Percentiles rank a stretch among this genome's conserved stretches.
Evolutionary conservation across 1,140 invertebrate genomes (phyloP).

Genomic region (Orussus abietinus): DNA sequence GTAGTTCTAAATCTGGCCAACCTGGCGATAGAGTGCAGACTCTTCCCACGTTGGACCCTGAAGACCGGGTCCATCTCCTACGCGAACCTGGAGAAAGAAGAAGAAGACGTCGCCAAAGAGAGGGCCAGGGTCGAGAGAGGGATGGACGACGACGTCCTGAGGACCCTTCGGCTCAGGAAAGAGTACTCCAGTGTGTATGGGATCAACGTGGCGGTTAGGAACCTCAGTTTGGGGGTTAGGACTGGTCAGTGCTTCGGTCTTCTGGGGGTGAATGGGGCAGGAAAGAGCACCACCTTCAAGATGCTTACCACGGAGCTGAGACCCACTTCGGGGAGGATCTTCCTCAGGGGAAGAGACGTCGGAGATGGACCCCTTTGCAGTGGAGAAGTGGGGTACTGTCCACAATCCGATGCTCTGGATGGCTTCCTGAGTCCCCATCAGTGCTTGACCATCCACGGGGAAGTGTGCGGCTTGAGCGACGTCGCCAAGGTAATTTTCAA

Average conservation of each 20-base stretch:
- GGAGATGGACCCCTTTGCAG: constrained; percentile 44
- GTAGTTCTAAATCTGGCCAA: constrained; percentile 53
- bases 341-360: constrained; percentile 35
- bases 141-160: constrained; percentile 40
- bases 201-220: constrained; percentile 41
- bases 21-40: constrained; percentile 57
- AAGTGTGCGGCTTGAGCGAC: constrained; percentile 44
- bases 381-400: constrained; percentile 68
- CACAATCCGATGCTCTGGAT: constrained; percentile 79
- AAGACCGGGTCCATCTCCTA: constrained; percentile 31
- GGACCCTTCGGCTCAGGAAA: constrained; percentile 48
- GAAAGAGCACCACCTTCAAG: constrained; percentile 71
- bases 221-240: constrained; percentile 49
- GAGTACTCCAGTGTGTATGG: constrained; percentile 48
- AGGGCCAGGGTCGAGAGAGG: constrained; percentile 46
- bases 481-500: constrained; percentile 35
- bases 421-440: constrained; percentile 63
- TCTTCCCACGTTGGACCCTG: constrained; percentile 36
- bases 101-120: constrained; percentile 52
- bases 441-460: constrained; percentile 55
- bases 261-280: constrained; percentile 70
- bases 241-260: constrained; percentile 66
- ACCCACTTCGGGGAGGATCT: constrained; percentile 26
- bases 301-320: constrained; percentile 67
- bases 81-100: constrained; percentile 38